Conservation (phyloP, 2,888 invertebrate genomes). For the Tineola bisselliella region DNA sequence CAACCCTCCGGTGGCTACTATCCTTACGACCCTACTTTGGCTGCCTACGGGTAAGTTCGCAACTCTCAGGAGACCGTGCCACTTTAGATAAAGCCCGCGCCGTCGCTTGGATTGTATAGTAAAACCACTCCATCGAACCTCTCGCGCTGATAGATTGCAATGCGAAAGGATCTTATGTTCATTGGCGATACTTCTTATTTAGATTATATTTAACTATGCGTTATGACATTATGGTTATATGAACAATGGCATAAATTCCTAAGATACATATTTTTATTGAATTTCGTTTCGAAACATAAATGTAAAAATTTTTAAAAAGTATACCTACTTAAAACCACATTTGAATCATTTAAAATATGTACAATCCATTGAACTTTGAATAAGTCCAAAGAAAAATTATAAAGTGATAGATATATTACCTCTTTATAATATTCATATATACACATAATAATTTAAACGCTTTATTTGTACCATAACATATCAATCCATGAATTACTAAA, state of each 20-base stretch:
- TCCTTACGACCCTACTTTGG: slow-evolving; percentile 91
- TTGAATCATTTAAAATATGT: too few species aligned
- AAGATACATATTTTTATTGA: neutral
- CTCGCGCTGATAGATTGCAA: slow-evolving; percentile 61
- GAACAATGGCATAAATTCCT: neutral
- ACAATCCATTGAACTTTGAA: too few species aligned
- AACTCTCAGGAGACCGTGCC: slow-evolving; percentile 41
- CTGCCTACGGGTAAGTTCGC: slow-evolving; percentile 90
- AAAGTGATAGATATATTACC: too few species aligned
- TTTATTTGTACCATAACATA: slow-evolving; percentile 17
- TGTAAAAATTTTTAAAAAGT: too few species aligned
- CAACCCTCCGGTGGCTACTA: slow-evolving; percentile 93
- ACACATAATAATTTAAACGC: neutral
- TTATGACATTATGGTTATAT: neutral
- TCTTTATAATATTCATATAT: too few species aligned
- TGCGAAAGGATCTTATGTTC: slow-evolving; percentile 61
- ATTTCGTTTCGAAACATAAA: too few species aligned
- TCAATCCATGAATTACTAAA: slow-evolving; percentile 59
- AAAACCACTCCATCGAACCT: slow-evolving; percentile 53
- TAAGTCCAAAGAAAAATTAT: too few species aligned
- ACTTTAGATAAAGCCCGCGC: slow-evolving; percentile 60
- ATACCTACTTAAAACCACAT: too few species aligned
- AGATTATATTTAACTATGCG: neutral
- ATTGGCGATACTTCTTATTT: slow-evolving; percentile 45
- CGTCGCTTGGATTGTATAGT: slow-evolving; percentile 54